These are phyloP conservation scores for Morone saxatilis DNA, from an alignment of 2,113 vertebrate genomes.

Conservation along the genomic window DNA sequence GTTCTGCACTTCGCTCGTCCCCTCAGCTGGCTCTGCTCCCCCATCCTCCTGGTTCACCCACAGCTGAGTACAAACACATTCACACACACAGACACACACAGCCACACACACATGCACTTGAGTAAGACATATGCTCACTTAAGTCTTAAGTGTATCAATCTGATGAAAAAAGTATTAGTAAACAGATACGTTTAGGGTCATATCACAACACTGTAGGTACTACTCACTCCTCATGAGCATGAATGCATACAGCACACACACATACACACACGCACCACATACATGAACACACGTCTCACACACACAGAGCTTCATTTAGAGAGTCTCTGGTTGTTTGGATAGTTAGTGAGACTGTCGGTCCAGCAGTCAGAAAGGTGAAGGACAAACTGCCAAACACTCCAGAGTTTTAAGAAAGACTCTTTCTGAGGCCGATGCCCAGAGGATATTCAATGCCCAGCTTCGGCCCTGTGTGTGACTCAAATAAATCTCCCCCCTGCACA, in stretches of 20 bases:
- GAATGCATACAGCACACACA: slow-evolving; percentile 42
- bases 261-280: slow-evolving; percentile 22
- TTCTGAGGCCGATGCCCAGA: slow-evolving; percentile 40
- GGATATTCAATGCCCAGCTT: slow-evolving; percentile 36
- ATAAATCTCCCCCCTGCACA: slow-evolving; percentile 32
- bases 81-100: slow-evolving; percentile 41
- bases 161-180: slow-evolving; percentile 15
- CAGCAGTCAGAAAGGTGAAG: slow-evolving; percentile 39
- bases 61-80: slow-evolving; percentile 85
- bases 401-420: slow-evolving; percentile 47
- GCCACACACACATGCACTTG: slow-evolving; percentile 18
- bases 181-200: slow-evolving; percentile 10
- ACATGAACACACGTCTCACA: slow-evolving; percentile 34
- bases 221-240: slow-evolving; percentile 23
- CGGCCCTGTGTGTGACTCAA: slow-evolving; percentile 47
- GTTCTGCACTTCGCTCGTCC: slow-evolving; percentile 96
- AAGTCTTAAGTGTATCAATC: slow-evolving; percentile 1
- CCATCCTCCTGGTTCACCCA: slow-evolving; percentile 99
- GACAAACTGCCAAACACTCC: slow-evolving; percentile 49
- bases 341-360: slow-evolving; percentile 30
- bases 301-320: slow-evolving; percentile 44
- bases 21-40: slow-evolving; percentile 88
- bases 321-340: slow-evolving; percentile 44
- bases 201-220: slow-evolving; percentile 12
- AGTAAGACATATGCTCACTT: slow-evolving; percentile 40